Base-by-base conservation (phyloP, 2,888 invertebrate genomes). In the Morpho helenor region DNA sequence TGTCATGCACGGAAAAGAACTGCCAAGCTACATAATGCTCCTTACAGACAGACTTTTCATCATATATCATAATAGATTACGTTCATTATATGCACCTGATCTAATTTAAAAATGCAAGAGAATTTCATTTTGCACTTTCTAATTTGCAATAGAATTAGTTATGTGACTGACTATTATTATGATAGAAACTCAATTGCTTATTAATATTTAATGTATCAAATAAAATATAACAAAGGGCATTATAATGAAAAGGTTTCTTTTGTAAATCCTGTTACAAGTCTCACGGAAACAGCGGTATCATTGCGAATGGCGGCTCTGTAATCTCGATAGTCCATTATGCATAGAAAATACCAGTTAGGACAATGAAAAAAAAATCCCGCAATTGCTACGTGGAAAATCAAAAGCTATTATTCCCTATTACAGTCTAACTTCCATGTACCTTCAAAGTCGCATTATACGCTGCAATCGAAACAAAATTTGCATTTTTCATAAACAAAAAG, bases 271-370 rank as follows among this genome's bases (percentile, higher is more conserved):
- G 81, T 82, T 80, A 75, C 69, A 63, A 72, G 74, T 82, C 80
- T 79, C 78, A 82, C 79, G 79, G 77, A 81, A 82, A 79, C 64
- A 77, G 79, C 69, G 75, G 77, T 80, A 82, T 83, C 79, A 81
- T 72, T 71, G 72, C 73, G 70, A 74, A 72, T 74, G 71, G 67
- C 69, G 59, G 67, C 75, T 75, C 84, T 85, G 76, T 87, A 87
- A 87, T 87, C 82, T 85, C 70, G 61, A 7, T 16, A 73, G 61
- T 66, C 73, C 73, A 87, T 87, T 88, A 87, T 82, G 78, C 79
- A 82, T 73, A 80, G 85, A 82, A 82, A 84, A 82, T 73, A 75
- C 74, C 71, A 74, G 79, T 75, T 75, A 73, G 76, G 74, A 84
- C 84, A 84, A 82, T 84, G 82, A 83, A 82, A 52, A 16, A 16